These are phyloP conservation scores for Drosophila falleni DNA, from an alignment of 2,888 invertebrate genomes.

Conservation along the genomic window DNA sequence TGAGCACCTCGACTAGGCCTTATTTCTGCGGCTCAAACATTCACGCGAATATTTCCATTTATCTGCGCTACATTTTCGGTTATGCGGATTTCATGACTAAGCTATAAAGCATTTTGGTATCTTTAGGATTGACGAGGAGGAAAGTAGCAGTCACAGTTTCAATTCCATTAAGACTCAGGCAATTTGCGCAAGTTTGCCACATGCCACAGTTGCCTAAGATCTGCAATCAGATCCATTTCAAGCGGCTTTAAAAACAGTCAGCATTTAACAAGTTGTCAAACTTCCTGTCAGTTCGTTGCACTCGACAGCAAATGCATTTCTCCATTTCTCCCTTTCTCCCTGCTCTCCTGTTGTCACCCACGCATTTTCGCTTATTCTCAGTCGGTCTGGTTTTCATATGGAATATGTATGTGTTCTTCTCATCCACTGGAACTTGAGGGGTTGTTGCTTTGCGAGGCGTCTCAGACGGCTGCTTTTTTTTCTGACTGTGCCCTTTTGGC, in stretches of 20 bases:
- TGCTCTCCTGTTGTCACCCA: conserved; percentile 23
- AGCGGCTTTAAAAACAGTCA: conserved; percentile 39
- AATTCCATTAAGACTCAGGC: conserved; percentile 4
- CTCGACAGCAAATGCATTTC: conserved; percentile 39
- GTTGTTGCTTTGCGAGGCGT: conserved; percentile 66
- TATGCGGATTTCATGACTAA: conserved; percentile 31
- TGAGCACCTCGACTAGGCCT: conserved; percentile 42
- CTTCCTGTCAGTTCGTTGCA: conserved; percentile 58
- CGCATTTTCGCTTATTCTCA: conserved; percentile 69
- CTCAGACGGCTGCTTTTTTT: conserved; percentile 56
- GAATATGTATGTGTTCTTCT: conserved; percentile 59
- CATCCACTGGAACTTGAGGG: conserved; percentile 57
- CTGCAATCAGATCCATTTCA: conserved; percentile 16
- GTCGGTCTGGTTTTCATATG: conserved; percentile 55
- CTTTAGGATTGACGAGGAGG: neutral
- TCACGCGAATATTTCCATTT: conserved; percentile 32
- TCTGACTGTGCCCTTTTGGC: conserved; percentile 77
- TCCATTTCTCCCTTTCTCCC: conserved; percentile 18
- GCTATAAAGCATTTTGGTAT: conserved; percentile 28
- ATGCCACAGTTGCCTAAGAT: neutral
- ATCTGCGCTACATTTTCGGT: conserved; percentile 36
- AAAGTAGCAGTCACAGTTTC: neutral
- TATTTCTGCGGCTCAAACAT: conserved; percentile 46
- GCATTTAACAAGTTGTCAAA: conserved; percentile 55
- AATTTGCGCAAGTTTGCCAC: conserved; percentile 16